Conservation (phyloP, 2,888 invertebrate species). For the Oscheius sp. region DNA sequence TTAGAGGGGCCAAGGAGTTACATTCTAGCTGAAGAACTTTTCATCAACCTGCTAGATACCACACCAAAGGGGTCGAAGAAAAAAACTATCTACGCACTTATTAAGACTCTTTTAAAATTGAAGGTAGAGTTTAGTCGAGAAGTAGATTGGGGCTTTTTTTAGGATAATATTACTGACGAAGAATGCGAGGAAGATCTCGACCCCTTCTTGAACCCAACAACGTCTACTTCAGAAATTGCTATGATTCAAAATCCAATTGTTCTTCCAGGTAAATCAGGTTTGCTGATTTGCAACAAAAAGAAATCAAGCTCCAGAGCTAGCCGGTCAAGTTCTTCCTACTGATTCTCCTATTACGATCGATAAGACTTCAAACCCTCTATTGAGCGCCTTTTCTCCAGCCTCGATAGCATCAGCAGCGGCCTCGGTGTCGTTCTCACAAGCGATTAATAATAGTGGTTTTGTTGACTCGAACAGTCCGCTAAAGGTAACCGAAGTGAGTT, state of each 20-base stretch:
- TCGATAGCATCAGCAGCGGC: not conserved
- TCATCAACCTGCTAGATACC: not conserved
- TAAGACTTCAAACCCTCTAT: not conserved
- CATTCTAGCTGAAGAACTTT: conserved; percentile 5
- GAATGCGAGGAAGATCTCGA: not conserved
- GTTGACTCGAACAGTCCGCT: not conserved
- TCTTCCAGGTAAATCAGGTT: not conserved
- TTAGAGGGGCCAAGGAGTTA: not conserved
- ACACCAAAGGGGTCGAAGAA: conserved; percentile 7
- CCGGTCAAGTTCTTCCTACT: not conserved
- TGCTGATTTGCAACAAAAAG: not conserved
- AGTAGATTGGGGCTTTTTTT: not conserved
- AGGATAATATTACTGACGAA: conserved; percentile 5
- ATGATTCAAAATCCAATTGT: not conserved
- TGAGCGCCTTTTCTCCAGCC: not conserved
- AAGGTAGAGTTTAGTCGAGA: not conserved
- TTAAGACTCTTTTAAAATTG: not conserved
- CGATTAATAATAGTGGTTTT: not conserved
- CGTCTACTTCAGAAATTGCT: not conserved
- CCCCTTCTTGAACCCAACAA: not conserved
- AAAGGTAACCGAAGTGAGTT: not conserved
- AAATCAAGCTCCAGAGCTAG: not conserved
- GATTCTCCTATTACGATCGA: not conserved
- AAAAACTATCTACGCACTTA: not conserved
- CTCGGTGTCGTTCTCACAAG: not conserved